Evolutionary conservation across 2,113 vertebrate genomes (phyloP).

Genomic region (Gobius niger): DNA sequence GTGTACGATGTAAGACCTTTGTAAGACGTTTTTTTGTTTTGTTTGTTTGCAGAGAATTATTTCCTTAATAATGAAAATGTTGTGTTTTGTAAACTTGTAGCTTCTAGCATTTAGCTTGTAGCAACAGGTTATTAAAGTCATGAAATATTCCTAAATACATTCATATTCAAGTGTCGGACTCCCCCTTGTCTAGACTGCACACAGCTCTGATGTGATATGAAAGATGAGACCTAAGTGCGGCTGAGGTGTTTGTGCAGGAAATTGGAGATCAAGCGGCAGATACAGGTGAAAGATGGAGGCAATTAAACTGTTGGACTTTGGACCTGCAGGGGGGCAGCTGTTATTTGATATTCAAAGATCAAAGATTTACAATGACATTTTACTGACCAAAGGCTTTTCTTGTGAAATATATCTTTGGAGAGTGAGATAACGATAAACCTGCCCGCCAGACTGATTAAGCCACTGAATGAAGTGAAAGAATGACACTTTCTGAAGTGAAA

Average conservation of each 20-base stretch:
- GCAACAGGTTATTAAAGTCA: too few species aligned
- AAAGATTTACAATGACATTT: not conserved
- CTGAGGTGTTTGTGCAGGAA: slow-evolving; percentile 24
- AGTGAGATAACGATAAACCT: not conserved
- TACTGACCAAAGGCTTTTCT: not conserved
- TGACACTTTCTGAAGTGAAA: too few species aligned
- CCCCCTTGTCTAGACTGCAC: slow-evolving; percentile 16
- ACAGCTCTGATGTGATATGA: slow-evolving; percentile 37
- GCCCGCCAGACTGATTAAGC: too few species aligned
- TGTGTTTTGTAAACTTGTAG: too few species aligned
- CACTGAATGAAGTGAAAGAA: too few species aligned
- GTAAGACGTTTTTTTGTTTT: too few species aligned
- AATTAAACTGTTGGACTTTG: slow-evolving; percentile 24
- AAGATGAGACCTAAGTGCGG: slow-evolving; percentile 14
- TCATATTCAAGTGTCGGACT: slow-evolving; percentile 18
- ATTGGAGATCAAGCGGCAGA: slow-evolving; percentile 29
- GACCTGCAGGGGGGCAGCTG: slow-evolving; percentile 9
- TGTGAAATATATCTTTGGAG: not conserved
- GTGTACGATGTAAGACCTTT: too few species aligned
- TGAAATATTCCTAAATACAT: not conserved
- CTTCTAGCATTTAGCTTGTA: too few species aligned
- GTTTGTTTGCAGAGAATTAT: too few species aligned
- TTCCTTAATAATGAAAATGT: too few species aligned
- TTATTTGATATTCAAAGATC: not conserved
- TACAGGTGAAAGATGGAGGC: slow-evolving; percentile 8